phyloP scores from a whole-genome alignment of 2,113 vertebrate species.

The Numida meleagris region DNA sequence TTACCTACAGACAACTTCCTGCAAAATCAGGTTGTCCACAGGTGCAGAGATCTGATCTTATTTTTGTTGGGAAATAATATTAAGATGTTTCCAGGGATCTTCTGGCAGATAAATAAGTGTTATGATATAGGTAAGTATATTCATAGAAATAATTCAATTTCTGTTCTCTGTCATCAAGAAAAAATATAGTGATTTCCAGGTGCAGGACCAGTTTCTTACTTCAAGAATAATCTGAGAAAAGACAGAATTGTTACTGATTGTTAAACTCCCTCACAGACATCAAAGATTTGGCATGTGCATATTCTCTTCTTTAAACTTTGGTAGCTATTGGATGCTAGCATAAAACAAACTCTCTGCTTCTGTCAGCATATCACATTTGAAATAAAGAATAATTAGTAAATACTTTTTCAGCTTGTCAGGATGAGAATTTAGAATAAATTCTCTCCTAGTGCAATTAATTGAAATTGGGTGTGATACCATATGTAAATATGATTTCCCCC shows the following conservation, averaged over 20 bases:
- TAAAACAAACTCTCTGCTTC: background rate
- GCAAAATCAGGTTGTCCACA: background rate
- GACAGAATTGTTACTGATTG: background rate
- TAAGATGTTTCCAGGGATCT: background rate
- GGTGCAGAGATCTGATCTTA: background rate
- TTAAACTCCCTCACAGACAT: background rate
- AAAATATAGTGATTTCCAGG: background rate
- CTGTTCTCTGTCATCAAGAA: background rate
- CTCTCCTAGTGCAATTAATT: background rate
- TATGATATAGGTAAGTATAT: background rate
- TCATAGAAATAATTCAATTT: background rate
- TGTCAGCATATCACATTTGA: background rate
- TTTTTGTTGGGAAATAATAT: background rate
- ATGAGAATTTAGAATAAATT: constrained; percentile 11
- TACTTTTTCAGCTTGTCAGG: background rate
- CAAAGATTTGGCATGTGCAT: background rate
- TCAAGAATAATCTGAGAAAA: background rate
- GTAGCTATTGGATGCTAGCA: background rate
- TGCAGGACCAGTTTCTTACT: background rate
- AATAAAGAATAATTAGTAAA: background rate
- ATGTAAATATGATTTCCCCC: background rate
- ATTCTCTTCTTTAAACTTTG: background rate
- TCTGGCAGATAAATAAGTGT: background rate
- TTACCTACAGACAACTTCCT: background rate
- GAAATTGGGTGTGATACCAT: background rate